Percentiles rank a stretch among this genome's conserved stretches.
Conservation (phyloP, 2,113 vertebrate species). For the Etheostoma spectabile region DNA sequence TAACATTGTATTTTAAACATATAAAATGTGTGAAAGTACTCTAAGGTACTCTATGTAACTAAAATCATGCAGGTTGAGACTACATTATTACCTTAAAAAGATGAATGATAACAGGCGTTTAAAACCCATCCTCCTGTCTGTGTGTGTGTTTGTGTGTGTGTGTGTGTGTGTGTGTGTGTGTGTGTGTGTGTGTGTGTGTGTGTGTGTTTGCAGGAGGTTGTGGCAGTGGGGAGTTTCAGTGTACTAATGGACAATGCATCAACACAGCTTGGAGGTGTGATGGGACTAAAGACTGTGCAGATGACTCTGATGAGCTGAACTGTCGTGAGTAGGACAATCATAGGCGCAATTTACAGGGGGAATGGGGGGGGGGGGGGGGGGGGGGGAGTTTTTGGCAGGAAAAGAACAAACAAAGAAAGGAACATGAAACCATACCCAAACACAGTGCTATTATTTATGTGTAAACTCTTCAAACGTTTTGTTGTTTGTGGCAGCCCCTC, state of each 20-base stretch:
- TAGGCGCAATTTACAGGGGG: too few species aligned
- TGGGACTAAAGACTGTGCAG: constrained; percentile 79
- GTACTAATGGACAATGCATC: constrained; percentile 80
- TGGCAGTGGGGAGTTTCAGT: constrained; percentile 73
- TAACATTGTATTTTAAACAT: constrained; percentile 5
- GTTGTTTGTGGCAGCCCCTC: constrained; percentile 62
- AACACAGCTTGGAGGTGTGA: constrained; percentile 78
- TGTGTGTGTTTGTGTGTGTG: constrained; percentile 1
- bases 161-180: not conserved
- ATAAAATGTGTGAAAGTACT: not conserved
- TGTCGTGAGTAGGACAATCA: constrained; percentile 75
- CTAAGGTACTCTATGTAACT: not conserved
- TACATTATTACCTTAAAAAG: not conserved
- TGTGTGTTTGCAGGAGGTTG: constrained; percentile 68
- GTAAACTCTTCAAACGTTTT: not conserved
- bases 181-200: not conserved
- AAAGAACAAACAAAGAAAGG: not conserved
- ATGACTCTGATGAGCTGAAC: constrained; percentile 81
- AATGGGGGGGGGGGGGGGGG: too few species aligned
- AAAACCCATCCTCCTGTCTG: not conserved
- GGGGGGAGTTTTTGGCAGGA: not conserved
- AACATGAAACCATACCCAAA: not conserved
- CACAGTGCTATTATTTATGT: not conserved
- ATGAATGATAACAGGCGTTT: not conserved
- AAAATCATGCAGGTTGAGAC: not conserved